These are phyloP conservation scores for Diarsia dahlii DNA, from an alignment of 2,888 invertebrate genomes.

Conservation along the genomic window DNA sequence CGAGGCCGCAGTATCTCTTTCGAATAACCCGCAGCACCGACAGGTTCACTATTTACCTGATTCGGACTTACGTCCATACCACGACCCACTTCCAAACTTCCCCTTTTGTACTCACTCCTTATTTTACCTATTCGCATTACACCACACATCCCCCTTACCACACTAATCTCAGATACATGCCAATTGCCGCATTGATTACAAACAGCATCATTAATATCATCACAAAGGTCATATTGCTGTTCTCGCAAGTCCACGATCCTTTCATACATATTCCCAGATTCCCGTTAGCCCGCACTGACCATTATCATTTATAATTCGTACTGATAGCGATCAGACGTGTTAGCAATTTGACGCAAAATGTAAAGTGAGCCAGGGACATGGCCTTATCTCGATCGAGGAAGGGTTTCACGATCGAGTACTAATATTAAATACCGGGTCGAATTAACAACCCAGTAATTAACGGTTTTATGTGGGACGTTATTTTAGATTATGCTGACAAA, in stretches of 20 bases:
- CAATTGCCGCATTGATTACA: not conserved
- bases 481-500: conserved; percentile 1
- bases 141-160: no score
- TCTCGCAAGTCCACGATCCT: not conserved
- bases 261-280: not conserved
- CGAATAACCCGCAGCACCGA: no score
- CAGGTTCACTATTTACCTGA: no score
- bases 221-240: not conserved
- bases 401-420: conserved; percentile 22
- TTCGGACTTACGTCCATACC: no score
- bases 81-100: no score
- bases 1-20: no score
- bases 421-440: conserved; percentile 1
- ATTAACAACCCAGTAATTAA: conserved; percentile 1
- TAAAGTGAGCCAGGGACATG: conserved; percentile 6
- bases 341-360: conserved; percentile 27
- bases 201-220: not conserved
- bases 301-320: conserved; percentile 9
- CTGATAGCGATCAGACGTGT: conserved; percentile 21
- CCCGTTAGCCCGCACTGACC: not conserved
- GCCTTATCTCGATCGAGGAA: conserved; percentile 32
- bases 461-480: not conserved
- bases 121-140: no score
- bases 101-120: no score
- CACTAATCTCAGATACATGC: no score